Conservation (phyloP, 2,797 vertebrate genomes). For the Chelon labrosus region DNA sequence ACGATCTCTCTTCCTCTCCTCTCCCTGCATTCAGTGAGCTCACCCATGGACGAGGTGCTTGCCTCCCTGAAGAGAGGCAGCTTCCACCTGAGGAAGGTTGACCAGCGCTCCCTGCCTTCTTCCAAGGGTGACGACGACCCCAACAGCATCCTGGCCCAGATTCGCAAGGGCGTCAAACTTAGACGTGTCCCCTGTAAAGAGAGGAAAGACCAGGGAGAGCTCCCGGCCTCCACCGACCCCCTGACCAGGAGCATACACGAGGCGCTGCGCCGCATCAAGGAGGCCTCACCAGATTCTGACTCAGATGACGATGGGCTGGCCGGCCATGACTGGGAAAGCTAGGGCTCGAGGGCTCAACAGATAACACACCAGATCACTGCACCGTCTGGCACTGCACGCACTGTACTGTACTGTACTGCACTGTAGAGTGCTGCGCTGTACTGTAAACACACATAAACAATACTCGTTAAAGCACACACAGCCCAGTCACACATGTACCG, state of each 20-base stretch:
- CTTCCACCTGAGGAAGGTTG: conserved; percentile 96
- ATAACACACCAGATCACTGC: conserved; percentile 40
- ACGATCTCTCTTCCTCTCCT: conserved; percentile 13
- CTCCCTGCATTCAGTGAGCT: conserved; percentile 85
- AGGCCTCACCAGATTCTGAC: conserved; percentile 97
- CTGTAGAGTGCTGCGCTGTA: conserved; percentile 34
- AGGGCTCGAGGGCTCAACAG: conserved; percentile 59
- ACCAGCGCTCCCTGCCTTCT: conserved; percentile 88
- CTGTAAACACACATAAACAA: conserved; percentile 34
- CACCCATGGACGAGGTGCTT: conserved; percentile 98
- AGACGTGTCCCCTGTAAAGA: conserved; percentile 90
- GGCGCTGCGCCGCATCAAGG: conserved; percentile 97
- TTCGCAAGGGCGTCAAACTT: conserved; percentile 96
- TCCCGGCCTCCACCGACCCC: conserved; percentile 89
- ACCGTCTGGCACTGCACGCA: conserved; percentile 46
- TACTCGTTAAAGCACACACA: conserved; percentile 44
- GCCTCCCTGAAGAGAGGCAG: conserved; percentile 97
- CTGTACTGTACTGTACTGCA: conserved; percentile 37
- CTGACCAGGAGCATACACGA: conserved; percentile 97
- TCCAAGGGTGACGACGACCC: conserved; percentile 89
- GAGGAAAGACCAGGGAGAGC: conserved; percentile 65
- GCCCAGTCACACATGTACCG: conserved; percentile 36
- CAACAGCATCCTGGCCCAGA: conserved; percentile 97
- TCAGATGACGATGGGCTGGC: conserved; percentile 93
- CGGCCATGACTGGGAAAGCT: conserved; percentile 96